A percentile compares a stretch with the other conserved stretches of the same genome.
Conservation (phyloP, 2,888 invertebrate genomes). For the Neoaliturus tenellus region DNA sequence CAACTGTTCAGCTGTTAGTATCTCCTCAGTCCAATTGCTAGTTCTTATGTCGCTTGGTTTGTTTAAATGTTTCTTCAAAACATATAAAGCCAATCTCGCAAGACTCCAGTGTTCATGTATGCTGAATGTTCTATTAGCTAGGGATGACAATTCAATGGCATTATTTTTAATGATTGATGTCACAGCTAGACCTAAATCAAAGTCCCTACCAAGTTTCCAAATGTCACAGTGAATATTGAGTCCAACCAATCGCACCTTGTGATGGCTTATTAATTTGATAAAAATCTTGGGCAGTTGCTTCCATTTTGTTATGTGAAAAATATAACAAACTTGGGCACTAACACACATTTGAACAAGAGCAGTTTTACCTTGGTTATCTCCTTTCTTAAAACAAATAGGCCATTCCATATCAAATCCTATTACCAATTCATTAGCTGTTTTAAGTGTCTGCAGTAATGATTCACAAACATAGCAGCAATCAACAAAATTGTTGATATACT, state of each 20-base stretch:
- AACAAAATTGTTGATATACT: conserved; percentile 70
- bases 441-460: conserved; percentile 71
- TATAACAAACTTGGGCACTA: conserved; percentile 74
- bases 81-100: conserved; percentile 75
- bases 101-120: conserved; percentile 78
- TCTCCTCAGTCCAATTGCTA: conserved; percentile 58
- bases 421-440: conserved; percentile 40
- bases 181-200: conserved; percentile 76
- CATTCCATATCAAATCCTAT: conserved; percentile 82
- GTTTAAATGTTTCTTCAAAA: conserved; percentile 71
- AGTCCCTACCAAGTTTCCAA: conserved; percentile 79
- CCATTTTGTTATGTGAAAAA: conserved; percentile 76
- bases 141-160: conserved; percentile 77
- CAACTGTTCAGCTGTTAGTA: conserved; percentile 56
- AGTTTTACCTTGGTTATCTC: conserved; percentile 72
- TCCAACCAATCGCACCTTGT: conserved; percentile 77
- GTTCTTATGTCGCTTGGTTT: conserved; percentile 57
- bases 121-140: conserved; percentile 76
- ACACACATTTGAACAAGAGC: conserved; percentile 79
- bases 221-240: conserved; percentile 81
- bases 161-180: conserved; percentile 75
- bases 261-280: conserved; percentile 75
- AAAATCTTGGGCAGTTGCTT: conserved; percentile 77
- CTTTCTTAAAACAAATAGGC: conserved; percentile 79
- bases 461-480: conserved; percentile 74